These are phyloP conservation scores for Drosophila nasuta DNA, from an alignment of 1,140 invertebrate genomes.

Conservation along the genomic window DNA sequence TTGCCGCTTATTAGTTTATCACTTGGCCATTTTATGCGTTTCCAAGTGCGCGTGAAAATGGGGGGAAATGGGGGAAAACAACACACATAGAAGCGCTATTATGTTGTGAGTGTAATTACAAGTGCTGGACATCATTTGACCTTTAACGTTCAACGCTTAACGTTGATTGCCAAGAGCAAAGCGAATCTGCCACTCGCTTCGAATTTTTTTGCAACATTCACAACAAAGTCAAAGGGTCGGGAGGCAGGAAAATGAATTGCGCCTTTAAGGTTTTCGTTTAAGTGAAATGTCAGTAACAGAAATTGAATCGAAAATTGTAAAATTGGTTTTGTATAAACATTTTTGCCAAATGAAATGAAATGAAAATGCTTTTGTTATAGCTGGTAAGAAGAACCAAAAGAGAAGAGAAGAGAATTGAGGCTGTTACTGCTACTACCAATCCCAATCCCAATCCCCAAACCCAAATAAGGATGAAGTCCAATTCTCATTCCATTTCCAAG, in stretches of 20 bases:
- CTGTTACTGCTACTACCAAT: conserved; percentile 12
- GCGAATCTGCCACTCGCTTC: background rate
- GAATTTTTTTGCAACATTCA: conserved; percentile 16
- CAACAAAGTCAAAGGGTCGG: conserved; percentile 35
- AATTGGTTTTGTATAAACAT: conserved; percentile 83
- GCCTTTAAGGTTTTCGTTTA: conserved; percentile 84
- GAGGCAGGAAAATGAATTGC: conserved; percentile 66
- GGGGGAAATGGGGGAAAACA: conserved; percentile 28
- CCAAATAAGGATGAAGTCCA: too few species aligned
- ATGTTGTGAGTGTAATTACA: conserved; percentile 37
- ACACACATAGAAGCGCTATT: conserved; percentile 26
- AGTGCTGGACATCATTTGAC: conserved; percentile 42
- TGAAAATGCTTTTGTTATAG: conserved; percentile 80
- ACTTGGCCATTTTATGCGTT: conserved; percentile 62
- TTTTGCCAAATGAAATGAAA: conserved; percentile 78
- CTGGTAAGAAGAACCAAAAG: conserved; percentile 7
- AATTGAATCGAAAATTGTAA: conserved; percentile 84
- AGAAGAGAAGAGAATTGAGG: background rate
- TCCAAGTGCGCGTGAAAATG: conserved; percentile 54
- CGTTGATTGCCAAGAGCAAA: background rate
- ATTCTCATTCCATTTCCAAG: background rate
- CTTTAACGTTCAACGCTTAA: conserved; percentile 5
- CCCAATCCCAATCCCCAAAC: background rate
- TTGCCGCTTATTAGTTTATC: conserved; percentile 70
- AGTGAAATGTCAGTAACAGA: conserved; percentile 82